These are phyloP conservation scores for Mystacides longicornis DNA, from an alignment of 2,888 invertebrate species.

Conservation along the genomic window DNA sequence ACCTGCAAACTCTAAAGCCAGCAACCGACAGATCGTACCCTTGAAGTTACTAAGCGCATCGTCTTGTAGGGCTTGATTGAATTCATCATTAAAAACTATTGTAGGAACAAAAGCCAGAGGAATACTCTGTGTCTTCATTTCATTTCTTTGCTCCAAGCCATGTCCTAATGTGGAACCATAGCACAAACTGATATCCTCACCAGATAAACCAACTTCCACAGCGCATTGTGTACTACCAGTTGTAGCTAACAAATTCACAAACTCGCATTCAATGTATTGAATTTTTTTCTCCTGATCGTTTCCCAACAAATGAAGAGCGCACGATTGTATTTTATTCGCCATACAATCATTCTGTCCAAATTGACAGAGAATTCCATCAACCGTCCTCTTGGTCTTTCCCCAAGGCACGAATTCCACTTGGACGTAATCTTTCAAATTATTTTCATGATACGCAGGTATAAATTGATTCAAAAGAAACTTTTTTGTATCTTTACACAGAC, in stretches of 20 bases:
- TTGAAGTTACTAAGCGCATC: slow-evolving; percentile 20
- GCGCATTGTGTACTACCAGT: slow-evolving; percentile 36
- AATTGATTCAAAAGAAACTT: slow-evolving; percentile 34
- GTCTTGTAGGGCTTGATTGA: slow-evolving; percentile 28
- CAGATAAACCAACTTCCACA: slow-evolving; percentile 31
- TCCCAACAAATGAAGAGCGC: slow-evolving; percentile 32
- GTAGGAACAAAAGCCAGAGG: slow-evolving; percentile 36
- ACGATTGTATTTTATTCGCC: slow-evolving; percentile 42
- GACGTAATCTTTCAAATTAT: slow-evolving; percentile 34
- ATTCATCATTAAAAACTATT: slow-evolving; percentile 35
- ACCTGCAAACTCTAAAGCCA: slow-evolving; percentile 6
- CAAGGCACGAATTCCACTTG: slow-evolving; percentile 42
- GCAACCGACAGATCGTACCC: slow-evolving; percentile 9
- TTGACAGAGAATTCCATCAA: slow-evolving; percentile 32
- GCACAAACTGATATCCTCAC: slow-evolving; percentile 27
- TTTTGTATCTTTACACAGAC: slow-evolving; percentile 38
- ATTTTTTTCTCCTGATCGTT: slow-evolving; percentile 25
- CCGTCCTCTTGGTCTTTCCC: slow-evolving; percentile 36
- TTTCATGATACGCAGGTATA: slow-evolving; percentile 30
- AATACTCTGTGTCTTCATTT: slow-evolving; percentile 31
- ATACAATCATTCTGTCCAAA: slow-evolving; percentile 37
- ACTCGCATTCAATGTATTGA: slow-evolving; percentile 41
- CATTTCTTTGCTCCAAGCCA: slow-evolving; percentile 33
- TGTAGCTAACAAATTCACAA: slow-evolving; percentile 28
- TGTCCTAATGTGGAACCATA: slow-evolving; percentile 28